These are phyloP conservation scores for Lasioglossum calceatum DNA, from an alignment of 2,888 invertebrate genomes.

Conservation along the genomic window DNA sequence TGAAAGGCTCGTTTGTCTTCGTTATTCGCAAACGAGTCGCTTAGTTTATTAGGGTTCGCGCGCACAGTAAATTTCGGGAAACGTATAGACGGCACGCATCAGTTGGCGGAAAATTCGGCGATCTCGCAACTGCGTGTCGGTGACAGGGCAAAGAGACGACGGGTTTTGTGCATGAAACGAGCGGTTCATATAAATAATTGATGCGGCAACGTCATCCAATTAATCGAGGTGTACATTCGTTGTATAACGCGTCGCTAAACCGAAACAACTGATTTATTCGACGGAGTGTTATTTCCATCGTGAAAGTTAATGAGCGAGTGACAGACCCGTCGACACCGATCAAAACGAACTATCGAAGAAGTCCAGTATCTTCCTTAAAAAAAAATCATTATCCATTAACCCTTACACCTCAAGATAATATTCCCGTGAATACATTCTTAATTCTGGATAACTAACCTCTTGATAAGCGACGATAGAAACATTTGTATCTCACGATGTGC, in stretches of 20 bases:
- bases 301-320: constrained; percentile 2
- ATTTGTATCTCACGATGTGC: not conserved
- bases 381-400: not conserved
- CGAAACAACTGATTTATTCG: constrained; percentile 34
- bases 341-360: not conserved
- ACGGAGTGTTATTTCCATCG: constrained; percentile 23
- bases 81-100: constrained; percentile 23
- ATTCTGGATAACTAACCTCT: not conserved
- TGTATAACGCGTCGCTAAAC: constrained; percentile 34
- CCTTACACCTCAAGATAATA: not conserved
- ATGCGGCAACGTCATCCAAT: constrained; percentile 35
- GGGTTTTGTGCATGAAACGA: not conserved
- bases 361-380: not conserved
- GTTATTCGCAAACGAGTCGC: constrained; percentile 59
- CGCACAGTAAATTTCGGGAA: constrained; percentile 12
- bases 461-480: not conserved
- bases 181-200: constrained; percentile 47
- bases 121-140: constrained; percentile 27
- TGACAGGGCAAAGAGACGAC: constrained; percentile 12
- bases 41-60: constrained; percentile 23
- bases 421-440: not conserved
- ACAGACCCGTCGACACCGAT: not conserved
- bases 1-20: constrained; percentile 71
- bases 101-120: constrained; percentile 33
- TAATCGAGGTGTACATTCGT: constrained; percentile 35